phyloP scores from a whole-genome alignment of 92 coral and sea anemone genomes.

The Parazoanthus darwini region DNA sequence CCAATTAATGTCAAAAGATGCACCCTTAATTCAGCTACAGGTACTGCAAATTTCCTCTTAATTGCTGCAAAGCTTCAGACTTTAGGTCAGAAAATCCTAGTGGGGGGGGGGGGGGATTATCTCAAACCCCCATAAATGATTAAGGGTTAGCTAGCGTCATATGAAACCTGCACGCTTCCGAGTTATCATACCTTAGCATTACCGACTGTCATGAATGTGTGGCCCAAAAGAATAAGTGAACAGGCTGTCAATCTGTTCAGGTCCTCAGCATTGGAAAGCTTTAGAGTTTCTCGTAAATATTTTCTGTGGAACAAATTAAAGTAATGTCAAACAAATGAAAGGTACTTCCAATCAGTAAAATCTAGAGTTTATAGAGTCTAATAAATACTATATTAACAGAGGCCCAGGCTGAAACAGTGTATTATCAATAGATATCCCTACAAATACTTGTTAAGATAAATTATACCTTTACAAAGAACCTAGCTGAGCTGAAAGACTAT shows the following conservation, averaged over 20 bases:
- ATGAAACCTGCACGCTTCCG: too few relatives aligned
- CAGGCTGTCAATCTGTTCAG: slow-evolving; percentile 93
- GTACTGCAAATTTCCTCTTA: too few relatives aligned
- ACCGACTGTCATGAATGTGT: slow-evolving; percentile 85
- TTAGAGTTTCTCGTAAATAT: slow-evolving; percentile 87
- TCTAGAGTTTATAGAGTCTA: not conserved
- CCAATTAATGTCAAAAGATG: too few relatives aligned
- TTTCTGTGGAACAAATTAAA: slow-evolving; percentile 50
- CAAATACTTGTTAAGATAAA: too few relatives aligned
- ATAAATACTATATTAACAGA: too few relatives aligned
- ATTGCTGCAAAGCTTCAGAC: too few relatives aligned
- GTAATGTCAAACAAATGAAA: not conserved
- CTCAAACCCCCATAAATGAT: too few relatives aligned
- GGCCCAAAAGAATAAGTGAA: slow-evolving; percentile 87
- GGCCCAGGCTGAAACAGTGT: not conserved
- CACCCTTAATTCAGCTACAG: too few relatives aligned
- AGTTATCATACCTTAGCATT: slow-evolving; percentile 75
- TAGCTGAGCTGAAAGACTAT: not conserved
- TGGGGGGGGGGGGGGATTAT: too few relatives aligned
- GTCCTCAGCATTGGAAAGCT: slow-evolving; percentile 91
- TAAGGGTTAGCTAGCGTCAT: too few relatives aligned
- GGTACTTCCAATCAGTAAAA: not conserved
- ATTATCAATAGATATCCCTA: too few relatives aligned
- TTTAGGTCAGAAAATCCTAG: too few relatives aligned
- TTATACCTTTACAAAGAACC: not conserved